Base-by-base conservation (phyloP, 1,140 invertebrate species). In the Armadillidium nasatum region DNA sequence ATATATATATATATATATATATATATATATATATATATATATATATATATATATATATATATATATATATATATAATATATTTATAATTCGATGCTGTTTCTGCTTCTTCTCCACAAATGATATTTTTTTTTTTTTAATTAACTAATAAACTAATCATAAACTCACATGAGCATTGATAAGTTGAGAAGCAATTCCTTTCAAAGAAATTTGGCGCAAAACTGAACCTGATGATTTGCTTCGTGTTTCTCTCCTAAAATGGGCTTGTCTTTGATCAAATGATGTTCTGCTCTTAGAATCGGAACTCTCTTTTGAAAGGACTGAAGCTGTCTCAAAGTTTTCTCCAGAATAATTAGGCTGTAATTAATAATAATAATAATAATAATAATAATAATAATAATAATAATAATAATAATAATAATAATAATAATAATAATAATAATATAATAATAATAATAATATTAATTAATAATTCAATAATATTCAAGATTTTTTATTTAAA, bases 161-260 rank as follows among this genome's bases (percentile, higher is more conserved):
- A 85, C 88, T 88, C 87, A 93, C 92, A 75, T 89, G 87, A 21
- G 93, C 93, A 22, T 92, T 93, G 19, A 88, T 85, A n/a, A 96
- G 87, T 85, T 95, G 94, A 23, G 92, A 87, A n/a, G 93, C 93
- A 46, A 95, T 89, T 79, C 91, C 92, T 86, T 93, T 92, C 13
- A 96, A 85, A 69, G 93, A 89, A 43, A 92, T 89, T 84, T 94
- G 93, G 69, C 91, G 88, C 77, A 95, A 85, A 77, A 95, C 91
- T 46, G 91, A 91, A 70, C 90, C 90, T 80, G 87, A 87, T 15
- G 84, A 83, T 77, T 83, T 84, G 72, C 82, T 83, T 68, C 76
- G 78, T 71, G 76, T 76, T 66, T 79, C 81, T 76, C 81, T 84
- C 75, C 78, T 84, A 75, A 54, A 44, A 80, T 82, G 69, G 77